Evolutionary conservation across 2,797 vertebrate genomes (phyloP).

Genomic region (Trachops cirrhosus): DNA sequence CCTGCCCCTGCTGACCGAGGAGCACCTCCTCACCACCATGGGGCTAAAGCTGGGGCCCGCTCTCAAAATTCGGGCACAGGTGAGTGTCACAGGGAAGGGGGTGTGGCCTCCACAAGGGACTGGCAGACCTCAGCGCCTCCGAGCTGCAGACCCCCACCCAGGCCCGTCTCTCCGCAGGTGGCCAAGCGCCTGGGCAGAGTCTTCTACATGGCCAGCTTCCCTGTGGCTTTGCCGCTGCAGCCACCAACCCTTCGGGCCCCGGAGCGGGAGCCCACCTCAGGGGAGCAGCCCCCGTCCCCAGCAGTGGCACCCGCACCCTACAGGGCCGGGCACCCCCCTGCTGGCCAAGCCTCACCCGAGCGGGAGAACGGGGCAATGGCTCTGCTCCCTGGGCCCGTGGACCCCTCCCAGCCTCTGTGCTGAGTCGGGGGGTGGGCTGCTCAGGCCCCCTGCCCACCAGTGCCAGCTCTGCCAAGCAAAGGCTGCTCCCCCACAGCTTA

Average conservation of each 20-base stretch:
- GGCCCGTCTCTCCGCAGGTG: slow-evolving; percentile 82
- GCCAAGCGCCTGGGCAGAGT: slow-evolving; percentile 93
- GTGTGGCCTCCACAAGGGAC: neutral
- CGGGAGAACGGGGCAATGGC: slow-evolving; percentile 89
- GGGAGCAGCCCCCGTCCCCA: slow-evolving; percentile 88
- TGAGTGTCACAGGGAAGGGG: slow-evolving; percentile 69
- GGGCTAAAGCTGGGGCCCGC: slow-evolving; percentile 97
- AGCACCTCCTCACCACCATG: slow-evolving; percentile 97
- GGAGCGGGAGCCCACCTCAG: slow-evolving; percentile 78
- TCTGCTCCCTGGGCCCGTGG: slow-evolving; percentile 80
- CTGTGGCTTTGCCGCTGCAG: slow-evolving; percentile 92
- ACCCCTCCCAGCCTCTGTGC: slow-evolving; percentile 88
- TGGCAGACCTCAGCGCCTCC: neutral
- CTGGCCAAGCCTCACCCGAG: slow-evolving; percentile 89
- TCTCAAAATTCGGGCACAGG: slow-evolving; percentile 97
- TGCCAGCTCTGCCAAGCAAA: neutral
- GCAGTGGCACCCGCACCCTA: slow-evolving; percentile 90
- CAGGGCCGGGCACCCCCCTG: slow-evolving; percentile 77
- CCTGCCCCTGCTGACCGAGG: slow-evolving; percentile 95
- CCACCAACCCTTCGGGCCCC: slow-evolving; percentile 85
- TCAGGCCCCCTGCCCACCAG: neutral
- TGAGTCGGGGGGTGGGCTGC: slow-evolving; percentile 74
- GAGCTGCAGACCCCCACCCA: neutral
- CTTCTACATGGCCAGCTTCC: slow-evolving; percentile 96
- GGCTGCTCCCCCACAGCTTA: neutral